Conservation (phyloP, 1,140 invertebrate species). For the Laupala kohalensis region DNA sequence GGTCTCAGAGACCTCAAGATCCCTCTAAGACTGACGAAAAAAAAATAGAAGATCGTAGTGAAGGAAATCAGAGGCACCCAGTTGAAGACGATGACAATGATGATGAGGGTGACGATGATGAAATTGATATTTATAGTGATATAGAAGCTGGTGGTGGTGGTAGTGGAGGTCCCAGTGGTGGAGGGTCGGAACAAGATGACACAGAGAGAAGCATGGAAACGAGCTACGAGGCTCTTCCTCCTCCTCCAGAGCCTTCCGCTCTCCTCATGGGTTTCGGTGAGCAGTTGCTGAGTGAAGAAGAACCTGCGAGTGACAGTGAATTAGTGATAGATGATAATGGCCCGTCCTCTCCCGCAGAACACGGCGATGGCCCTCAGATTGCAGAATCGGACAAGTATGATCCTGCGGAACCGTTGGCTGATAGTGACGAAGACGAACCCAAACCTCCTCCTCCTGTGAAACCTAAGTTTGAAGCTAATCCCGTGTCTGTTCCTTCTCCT, state of each 20-base stretch:
- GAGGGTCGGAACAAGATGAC: constrained; percentile 11
- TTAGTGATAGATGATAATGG: constrained; percentile 44
- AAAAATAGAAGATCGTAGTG: neutral
- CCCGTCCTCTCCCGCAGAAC: neutral
- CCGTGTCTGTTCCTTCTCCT: neutral
- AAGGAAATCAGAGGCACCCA: neutral
- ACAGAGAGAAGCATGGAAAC: constrained; percentile 3
- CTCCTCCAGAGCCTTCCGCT: constrained; percentile 12
- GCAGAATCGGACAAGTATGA: constrained; percentile 31
- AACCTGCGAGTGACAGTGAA: constrained; percentile 43
- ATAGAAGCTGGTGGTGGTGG: constrained; percentile 27
- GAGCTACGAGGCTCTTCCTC: constrained; percentile 10
- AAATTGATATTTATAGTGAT: constrained; percentile 38
- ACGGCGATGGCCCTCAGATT: neutral
- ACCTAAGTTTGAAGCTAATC: too few species aligned
- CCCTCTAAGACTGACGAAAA: neutral
- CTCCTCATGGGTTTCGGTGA: constrained; percentile 9
- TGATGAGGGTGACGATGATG: constrained; percentile 21
- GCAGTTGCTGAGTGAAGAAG: constrained; percentile 11
- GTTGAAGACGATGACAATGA: neutral
- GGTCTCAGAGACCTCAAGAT: constrained; percentile 4
- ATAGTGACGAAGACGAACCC: constrained; percentile 24
- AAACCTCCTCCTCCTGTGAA: neutral
- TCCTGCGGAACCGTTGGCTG: constrained; percentile 47
- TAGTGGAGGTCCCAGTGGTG: constrained; percentile 7